A percentile compares a stretch with the other conserved stretches of the same genome.
These are phyloP conservation scores for Proisotoma minuta DNA, from an alignment of 2,888 invertebrate species.

Conservation along the genomic window DNA sequence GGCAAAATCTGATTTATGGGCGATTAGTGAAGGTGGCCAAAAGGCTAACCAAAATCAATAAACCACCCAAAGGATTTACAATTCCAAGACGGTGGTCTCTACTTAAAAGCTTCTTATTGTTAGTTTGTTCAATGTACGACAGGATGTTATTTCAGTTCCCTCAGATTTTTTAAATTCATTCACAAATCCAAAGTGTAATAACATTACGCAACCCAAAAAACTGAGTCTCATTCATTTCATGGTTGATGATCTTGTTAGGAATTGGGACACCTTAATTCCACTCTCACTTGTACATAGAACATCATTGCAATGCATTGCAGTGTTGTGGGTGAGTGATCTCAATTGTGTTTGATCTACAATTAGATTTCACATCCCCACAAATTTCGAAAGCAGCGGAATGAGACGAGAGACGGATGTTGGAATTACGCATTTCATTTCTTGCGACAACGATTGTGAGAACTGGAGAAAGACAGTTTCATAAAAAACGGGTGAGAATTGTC, in stretches of 20 bases:
- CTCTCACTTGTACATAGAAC: not conserved
- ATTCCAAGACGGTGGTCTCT: not conserved
- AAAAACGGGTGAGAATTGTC: too few species aligned
- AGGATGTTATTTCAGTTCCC: constrained; percentile 12
- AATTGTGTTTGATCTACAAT: not conserved
- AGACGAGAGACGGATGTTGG: not conserved
- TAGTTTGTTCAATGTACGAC: constrained; percentile 9
- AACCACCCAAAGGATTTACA: constrained; percentile 9
- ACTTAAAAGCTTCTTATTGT: not conserved
- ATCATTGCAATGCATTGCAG: too few species aligned
- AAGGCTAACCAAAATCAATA: constrained; percentile 16
- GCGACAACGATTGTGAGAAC: too few species aligned
- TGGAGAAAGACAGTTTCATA: too few species aligned
- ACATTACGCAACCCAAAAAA: not conserved
- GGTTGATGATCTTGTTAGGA: not conserved
- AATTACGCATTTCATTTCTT: too few species aligned
- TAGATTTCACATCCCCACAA: too few species aligned
- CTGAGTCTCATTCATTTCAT: not conserved
- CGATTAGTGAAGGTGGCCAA: constrained; percentile 1
- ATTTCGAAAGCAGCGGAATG: not conserved
- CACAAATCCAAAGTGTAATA: not conserved
- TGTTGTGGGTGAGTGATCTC: not conserved
- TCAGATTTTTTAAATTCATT: not conserved
- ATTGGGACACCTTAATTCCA: too few species aligned
- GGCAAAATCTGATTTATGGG: too few species aligned